Base-by-base conservation (phyloP, 2,888 invertebrate genomes). In the Himalopsyche japonica region DNA sequence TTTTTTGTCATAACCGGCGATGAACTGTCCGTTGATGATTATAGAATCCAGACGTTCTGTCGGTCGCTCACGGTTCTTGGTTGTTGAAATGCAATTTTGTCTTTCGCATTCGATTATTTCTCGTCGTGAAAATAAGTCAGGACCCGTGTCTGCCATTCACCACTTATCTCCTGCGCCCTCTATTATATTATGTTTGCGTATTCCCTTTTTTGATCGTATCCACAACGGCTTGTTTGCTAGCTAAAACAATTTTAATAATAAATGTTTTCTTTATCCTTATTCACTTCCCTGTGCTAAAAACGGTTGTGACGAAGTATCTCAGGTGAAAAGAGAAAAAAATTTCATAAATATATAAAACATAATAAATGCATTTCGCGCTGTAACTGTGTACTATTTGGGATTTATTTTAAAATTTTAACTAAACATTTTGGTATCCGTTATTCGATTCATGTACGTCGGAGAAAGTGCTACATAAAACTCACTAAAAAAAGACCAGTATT, bases 91-190 rank as follows among this genome's bases (percentile, higher is more conserved):
- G 80, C 80, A 80, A 80, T 80, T 80, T 80, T 48, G 80, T 80
- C 48, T 70, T 70, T 48, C 48, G 48, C 49, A 30, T 80, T 49
- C 80, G 80, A 80, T 80, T 80, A 80, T 80, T 78, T 78, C 80
- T 32, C 48, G 80, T 48, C 48, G 80, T 80, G 48, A 49, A 80
- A 80, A 80, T 80, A 80, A 80, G 80, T 80, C 80, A 80, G 49
- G 49, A 32, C 32, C 48, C 18, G 48, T 27, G 80, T 43, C 47
- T 27, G 80, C 32, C 80, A 70, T 70, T 70, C 27, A 49, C 80
- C 80, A 80, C 80, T 80, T 80, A 80, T 80, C 80, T 48, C 43
- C 80, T 32, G 48, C 64, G 70, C 81, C 64, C 70, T 70, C 70
- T 15, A 70, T 70, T 70, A 70, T 70, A 70, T 70, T 70, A 30